A percentile compares a stretch with the other conserved stretches of the same genome.
phyloP scores from a whole-genome alignment of 2,888 invertebrate species.

The Sarcophaga carnaria region DNA sequence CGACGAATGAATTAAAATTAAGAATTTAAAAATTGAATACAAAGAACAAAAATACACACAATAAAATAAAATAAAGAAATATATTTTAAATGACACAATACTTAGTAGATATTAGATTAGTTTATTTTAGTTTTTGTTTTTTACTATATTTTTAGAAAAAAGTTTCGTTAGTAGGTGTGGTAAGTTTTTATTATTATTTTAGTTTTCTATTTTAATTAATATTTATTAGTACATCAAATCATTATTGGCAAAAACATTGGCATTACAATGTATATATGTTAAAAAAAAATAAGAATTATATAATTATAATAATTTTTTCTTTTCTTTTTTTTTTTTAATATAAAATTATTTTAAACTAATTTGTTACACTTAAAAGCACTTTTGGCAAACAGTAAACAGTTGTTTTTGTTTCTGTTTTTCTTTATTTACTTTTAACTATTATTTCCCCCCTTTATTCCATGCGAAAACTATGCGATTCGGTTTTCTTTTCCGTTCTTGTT shows the following conservation, averaged over 20 bases:
- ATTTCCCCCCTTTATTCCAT: constrained; percentile 75
- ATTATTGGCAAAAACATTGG: constrained; percentile 75
- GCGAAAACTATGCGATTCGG: constrained; percentile 81
- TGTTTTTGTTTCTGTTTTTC: constrained; percentile 26
- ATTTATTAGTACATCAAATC: constrained; percentile 58
- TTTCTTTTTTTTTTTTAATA: neutral
- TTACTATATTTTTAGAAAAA: constrained; percentile 34
- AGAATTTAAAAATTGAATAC: constrained; percentile 11
- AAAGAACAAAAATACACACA: constrained; percentile 1
- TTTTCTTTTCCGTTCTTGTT: constrained; percentile 80
- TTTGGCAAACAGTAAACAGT: constrained; percentile 75
- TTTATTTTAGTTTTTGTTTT: constrained; percentile 22
- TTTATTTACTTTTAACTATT: constrained; percentile 20
- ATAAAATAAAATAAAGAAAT: constrained; percentile 9
- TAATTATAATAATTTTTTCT: neutral
- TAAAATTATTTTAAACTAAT: constrained; percentile 60
- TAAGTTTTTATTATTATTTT: constrained; percentile 16
- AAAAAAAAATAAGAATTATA: constrained; percentile 23
- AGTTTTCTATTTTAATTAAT: constrained; percentile 47
- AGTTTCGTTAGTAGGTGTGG: constrained; percentile 26
- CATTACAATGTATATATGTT: constrained; percentile 57
- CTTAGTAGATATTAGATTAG: constrained; percentile 40
- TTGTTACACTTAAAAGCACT: constrained; percentile 78
- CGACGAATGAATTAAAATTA: constrained; percentile 27
- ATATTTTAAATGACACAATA: constrained; percentile 48